A percentile compares a stretch with the other conserved stretches of the same genome.
These are phyloP conservation scores for Melanophora roralis DNA, from an alignment of 2,888 invertebrate genomes.

Conservation along the genomic window DNA sequence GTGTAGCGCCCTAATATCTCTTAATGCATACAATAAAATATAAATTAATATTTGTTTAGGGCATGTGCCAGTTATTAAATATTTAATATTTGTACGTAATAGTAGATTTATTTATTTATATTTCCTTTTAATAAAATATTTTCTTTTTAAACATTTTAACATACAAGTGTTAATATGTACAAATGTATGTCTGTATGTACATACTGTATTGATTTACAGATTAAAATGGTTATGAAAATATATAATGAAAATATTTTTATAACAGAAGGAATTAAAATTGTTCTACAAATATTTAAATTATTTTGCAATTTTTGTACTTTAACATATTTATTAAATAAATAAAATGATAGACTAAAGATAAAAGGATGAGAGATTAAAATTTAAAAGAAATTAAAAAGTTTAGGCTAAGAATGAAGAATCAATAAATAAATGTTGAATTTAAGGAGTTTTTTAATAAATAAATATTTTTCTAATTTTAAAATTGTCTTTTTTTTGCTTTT, in stretches of 20 bases:
- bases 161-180: too few relatives aligned
- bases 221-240: too few relatives aligned
- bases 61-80: conserved; percentile 14
- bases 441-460: too few relatives aligned
- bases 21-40: not conserved
- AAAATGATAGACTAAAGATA: too few relatives aligned
- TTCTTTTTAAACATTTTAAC: too few relatives aligned
- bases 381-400: too few relatives aligned
- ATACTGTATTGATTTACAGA: not conserved
- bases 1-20: not conserved
- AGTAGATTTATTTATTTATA: not conserved
- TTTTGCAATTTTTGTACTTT: not conserved
- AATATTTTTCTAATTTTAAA: too few relatives aligned
- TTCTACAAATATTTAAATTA: conserved; percentile 8
- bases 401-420: too few relatives aligned
- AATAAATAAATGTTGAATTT: too few relatives aligned
- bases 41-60: not conserved
- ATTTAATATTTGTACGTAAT: not conserved
- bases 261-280: not conserved
- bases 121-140: not conserved
- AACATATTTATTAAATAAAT: too few relatives aligned
- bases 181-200: not conserved
- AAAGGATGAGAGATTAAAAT: too few relatives aligned
- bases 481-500: too few relatives aligned
- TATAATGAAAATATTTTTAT: not conserved